Evolutionary conservation across 2,888 invertebrate genomes (phyloP).

Genomic region (Drosophila pegasa): DNA sequence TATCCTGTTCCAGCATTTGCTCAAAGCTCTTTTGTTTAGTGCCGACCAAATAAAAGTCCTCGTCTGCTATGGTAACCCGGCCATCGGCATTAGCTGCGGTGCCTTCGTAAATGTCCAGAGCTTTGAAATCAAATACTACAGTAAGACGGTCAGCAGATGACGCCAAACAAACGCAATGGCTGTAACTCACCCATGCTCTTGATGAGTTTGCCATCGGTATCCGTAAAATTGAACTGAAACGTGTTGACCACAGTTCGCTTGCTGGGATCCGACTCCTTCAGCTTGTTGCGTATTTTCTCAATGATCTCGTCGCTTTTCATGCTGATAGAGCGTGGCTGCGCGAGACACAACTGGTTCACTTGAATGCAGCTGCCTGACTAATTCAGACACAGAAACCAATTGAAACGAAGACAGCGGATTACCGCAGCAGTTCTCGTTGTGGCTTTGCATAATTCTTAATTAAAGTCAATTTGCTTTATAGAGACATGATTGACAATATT

Average conservation of each 20-base stretch:
- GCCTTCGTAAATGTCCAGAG: constrained; percentile 83
- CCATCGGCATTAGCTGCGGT: constrained; percentile 71
- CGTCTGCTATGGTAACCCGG: constrained; percentile 81
- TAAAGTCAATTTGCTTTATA: constrained; percentile 80
- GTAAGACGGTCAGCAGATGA: constrained; percentile 56
- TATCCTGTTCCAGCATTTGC: constrained; percentile 76
- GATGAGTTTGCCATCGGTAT: constrained; percentile 81
- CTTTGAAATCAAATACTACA: constrained; percentile 84
- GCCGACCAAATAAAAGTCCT: constrained; percentile 83
- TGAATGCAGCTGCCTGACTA: constrained; percentile 60
- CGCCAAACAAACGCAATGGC: neutral
- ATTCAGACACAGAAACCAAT: constrained; percentile 61
- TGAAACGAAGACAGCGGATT: constrained; percentile 67
- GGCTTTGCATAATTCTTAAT: constrained; percentile 83
- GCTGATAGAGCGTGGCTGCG: constrained; percentile 9
- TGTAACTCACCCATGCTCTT: constrained; percentile 81
- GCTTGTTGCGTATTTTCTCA: constrained; percentile 83
- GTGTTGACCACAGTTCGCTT: constrained; percentile 80
- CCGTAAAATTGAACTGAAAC: constrained; percentile 83
- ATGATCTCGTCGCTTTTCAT: constrained; percentile 84
- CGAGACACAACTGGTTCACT: constrained; percentile 46
- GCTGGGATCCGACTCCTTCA: constrained; percentile 81
- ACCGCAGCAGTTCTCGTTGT: constrained; percentile 42
- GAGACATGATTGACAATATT: constrained; percentile 72
- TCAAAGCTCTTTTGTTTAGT: constrained; percentile 80